Evolutionary conservation across 2,113 vertebrate genomes (phyloP).

Genomic region (Neoarius graeffei): DNA sequence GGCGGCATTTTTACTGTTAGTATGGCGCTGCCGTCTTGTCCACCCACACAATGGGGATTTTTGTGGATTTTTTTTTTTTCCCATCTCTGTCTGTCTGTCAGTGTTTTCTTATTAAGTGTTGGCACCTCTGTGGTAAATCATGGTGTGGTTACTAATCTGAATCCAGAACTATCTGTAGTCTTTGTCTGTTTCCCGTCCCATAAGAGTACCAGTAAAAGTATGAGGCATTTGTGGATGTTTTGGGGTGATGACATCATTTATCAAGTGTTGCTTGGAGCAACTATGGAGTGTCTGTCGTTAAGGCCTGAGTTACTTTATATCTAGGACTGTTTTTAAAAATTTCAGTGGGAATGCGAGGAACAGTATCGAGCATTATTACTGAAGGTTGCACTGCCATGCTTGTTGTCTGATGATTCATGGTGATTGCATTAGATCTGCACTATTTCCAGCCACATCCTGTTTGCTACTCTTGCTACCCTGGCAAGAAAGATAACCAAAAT

Average conservation of each 20-base stretch:
- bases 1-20: too few species aligned
- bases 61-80: not conserved
- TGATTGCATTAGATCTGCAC: not conserved
- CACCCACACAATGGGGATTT: not conserved
- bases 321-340: not conserved
- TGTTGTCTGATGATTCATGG: slow-evolving; percentile 1
- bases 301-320: not conserved
- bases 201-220: not conserved
- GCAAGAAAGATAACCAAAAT: not conserved
- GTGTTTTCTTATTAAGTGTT: not conserved
- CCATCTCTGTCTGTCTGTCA: not conserved
- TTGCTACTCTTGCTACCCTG: not conserved
- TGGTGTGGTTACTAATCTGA: not conserved
- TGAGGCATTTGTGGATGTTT: not conserved
- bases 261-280: not conserved
- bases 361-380: not conserved
- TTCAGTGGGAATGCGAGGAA: not conserved
- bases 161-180: not conserved
- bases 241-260: not conserved
- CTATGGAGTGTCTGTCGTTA: not conserved
- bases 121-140: not conserved
- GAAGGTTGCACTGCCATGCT: not conserved
- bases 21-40: not conserved
- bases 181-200: not conserved
- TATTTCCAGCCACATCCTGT: not conserved